A percentile compares a stretch with the other conserved stretches of the same genome.
Conservation (phyloP, 2,113 vertebrate species). For the Suricata suricatta region DNA sequence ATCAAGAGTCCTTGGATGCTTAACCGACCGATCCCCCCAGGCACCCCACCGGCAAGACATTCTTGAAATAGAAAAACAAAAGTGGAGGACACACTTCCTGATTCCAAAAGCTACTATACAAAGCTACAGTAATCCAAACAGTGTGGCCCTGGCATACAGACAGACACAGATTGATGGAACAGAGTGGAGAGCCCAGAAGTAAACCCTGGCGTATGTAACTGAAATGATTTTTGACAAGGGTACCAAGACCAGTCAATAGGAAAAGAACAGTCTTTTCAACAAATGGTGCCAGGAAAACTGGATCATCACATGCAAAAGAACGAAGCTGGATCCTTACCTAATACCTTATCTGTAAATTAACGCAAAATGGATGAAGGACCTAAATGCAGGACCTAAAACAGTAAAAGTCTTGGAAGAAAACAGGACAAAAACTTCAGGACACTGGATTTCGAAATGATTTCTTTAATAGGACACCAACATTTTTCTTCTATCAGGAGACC, state of each 20-base stretch:
- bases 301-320: neutral
- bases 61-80: neutral
- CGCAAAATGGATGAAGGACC: neutral
- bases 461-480: neutral
- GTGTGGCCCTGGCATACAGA: neutral
- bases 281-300: neutral
- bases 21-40: no score
- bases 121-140: neutral
- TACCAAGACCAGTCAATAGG: no score
- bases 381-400: neutral
- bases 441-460: neutral
- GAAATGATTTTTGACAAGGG: neutral
- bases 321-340: neutral
- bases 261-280: neutral
- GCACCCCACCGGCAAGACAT: neutral
- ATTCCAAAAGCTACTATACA: neutral
- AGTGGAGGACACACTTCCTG: neutral
- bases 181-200: neutral
- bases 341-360: neutral
- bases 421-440: neutral
- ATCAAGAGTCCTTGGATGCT: no score
- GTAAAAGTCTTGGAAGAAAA: neutral
- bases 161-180: neutral
- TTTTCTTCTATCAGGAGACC: neutral
- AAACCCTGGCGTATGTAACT: neutral